Evolutionary conservation across 2,888 invertebrate genomes (phyloP).

Genomic region (Platycnemis pennipes): DNA sequence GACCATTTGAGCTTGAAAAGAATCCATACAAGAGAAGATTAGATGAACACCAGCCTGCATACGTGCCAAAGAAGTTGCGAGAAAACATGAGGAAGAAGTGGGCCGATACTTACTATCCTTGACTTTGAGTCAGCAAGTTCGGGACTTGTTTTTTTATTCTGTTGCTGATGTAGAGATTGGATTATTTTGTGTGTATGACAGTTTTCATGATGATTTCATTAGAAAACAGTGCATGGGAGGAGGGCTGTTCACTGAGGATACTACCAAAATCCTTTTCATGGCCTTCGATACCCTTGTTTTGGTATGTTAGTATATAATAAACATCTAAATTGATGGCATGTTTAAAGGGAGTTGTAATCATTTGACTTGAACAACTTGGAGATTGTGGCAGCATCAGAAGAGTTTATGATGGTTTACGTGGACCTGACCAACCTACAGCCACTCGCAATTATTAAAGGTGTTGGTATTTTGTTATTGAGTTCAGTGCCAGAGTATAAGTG

Average conservation of each 20-base stretch:
- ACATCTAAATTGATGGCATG: too few relatives aligned
- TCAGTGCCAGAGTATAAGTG: too few relatives aligned
- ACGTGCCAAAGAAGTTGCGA: constrained; percentile 86
- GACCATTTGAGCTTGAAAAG: constrained; percentile 86
- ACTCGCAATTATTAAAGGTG: too few relatives aligned
- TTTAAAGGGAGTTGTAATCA: too few relatives aligned
- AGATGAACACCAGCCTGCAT: constrained; percentile 85
- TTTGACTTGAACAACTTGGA: too few relatives aligned
- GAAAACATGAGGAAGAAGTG: constrained; percentile 83
- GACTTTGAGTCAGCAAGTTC: not conserved
- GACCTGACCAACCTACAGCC: too few relatives aligned
- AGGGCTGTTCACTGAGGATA: not conserved
- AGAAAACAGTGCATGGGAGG: not conserved
- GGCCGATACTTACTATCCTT: constrained; percentile 75
- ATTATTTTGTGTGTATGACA: not conserved
- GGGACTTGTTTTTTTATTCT: not conserved
- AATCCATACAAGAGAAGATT: constrained; percentile 83
- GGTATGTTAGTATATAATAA: too few relatives aligned
- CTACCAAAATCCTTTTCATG: too few relatives aligned
- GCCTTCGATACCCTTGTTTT: too few relatives aligned
- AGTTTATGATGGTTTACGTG: too few relatives aligned
- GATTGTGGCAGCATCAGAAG: too few relatives aligned
- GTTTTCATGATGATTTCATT: not conserved
- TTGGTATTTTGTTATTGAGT: too few relatives aligned
- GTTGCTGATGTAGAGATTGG: not conserved